A percentile compares a stretch with the other conserved stretches of the same genome.
Conservation (phyloP, 2,888 invertebrate species). For the Leucoptera coffeella region DNA sequence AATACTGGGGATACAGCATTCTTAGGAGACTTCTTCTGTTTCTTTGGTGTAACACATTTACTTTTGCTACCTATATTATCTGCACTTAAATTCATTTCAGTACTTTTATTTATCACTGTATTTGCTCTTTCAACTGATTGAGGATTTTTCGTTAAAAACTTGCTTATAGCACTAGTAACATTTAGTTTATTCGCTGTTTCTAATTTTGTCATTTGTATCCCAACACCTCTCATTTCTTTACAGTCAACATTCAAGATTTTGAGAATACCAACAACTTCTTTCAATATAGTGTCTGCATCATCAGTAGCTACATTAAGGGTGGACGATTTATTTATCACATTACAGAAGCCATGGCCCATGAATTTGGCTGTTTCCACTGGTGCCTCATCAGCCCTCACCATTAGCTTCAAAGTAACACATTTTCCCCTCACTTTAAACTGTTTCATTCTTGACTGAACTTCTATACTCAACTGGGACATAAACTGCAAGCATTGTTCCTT, state of each 20-base stretch:
- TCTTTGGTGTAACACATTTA: slow-evolving; percentile 10
- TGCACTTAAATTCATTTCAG: slow-evolving; percentile 5
- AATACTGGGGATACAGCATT: slow-evolving; percentile 10
- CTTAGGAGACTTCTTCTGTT: slow-evolving; percentile 12
- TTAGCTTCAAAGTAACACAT: slow-evolving; percentile 81
- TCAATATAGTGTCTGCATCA: slow-evolving; percentile 57
- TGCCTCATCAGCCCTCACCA: slow-evolving; percentile 82
- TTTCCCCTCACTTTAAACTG: slow-evolving; percentile 71
- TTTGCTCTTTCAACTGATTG: too few relatives aligned
- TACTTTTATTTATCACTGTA: not conserved
- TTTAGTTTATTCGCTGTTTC: slow-evolving; percentile 31
- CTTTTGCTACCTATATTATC: not conserved
- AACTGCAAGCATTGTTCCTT: slow-evolving; percentile 69
- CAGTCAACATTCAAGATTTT: slow-evolving; percentile 61
- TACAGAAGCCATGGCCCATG: slow-evolving; percentile 90
- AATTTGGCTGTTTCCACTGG: slow-evolving; percentile 88
- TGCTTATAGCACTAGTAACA: slow-evolving; percentile 34
- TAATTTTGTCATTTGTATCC: slow-evolving; percentile 78
- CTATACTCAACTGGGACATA: slow-evolving; percentile 70
- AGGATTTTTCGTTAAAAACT: slow-evolving; percentile 33
- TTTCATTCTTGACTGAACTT: slow-evolving; percentile 70
- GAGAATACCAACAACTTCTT: slow-evolving; percentile 54
- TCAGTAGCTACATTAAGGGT: slow-evolving; percentile 58
- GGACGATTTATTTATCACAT: slow-evolving; percentile 73
- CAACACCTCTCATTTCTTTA: slow-evolving; percentile 74